Conservation (phyloP, 1,140 invertebrate species). For the Procambarus virginalis region DNA sequence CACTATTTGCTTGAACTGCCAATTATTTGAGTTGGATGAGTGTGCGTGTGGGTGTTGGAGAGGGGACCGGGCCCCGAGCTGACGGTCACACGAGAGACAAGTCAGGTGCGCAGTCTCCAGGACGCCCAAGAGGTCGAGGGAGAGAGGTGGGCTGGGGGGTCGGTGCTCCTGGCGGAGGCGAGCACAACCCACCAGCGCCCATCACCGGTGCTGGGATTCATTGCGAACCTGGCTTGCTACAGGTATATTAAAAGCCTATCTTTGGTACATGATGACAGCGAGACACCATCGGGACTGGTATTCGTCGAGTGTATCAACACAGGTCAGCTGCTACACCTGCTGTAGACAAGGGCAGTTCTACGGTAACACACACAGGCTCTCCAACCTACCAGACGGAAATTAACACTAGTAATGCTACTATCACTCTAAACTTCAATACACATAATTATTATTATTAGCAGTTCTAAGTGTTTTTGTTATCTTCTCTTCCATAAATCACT, state of each 20-base stretch:
- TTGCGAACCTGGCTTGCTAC: constrained; percentile 8
- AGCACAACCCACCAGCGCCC: neutral
- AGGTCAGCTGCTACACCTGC: neutral
- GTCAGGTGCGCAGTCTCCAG: neutral
- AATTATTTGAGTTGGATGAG: neutral
- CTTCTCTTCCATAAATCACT: neutral
- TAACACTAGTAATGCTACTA: neutral
- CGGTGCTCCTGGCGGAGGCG: neutral
- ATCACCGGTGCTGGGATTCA: neutral
- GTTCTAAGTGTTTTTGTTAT: neutral
- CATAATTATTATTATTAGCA: constrained; percentile 7
- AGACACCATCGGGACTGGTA: neutral
- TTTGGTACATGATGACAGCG: constrained; percentile 14
- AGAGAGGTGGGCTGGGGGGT: neutral
- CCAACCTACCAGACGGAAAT: constrained; percentile 5
- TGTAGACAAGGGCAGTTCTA: neutral
- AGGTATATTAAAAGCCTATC: constrained; percentile 15
- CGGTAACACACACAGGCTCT: neutral
- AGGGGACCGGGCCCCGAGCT: neutral
- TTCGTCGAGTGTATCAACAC: neutral
- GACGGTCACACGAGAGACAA: neutral
- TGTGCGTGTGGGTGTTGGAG: neutral
- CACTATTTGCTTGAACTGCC: neutral
- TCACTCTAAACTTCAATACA: constrained; percentile 13
- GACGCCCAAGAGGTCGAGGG: neutral